Evolutionary conservation across 2,113 vertebrate genomes (phyloP).

Genomic region (Tachycineta bicolor): DNA sequence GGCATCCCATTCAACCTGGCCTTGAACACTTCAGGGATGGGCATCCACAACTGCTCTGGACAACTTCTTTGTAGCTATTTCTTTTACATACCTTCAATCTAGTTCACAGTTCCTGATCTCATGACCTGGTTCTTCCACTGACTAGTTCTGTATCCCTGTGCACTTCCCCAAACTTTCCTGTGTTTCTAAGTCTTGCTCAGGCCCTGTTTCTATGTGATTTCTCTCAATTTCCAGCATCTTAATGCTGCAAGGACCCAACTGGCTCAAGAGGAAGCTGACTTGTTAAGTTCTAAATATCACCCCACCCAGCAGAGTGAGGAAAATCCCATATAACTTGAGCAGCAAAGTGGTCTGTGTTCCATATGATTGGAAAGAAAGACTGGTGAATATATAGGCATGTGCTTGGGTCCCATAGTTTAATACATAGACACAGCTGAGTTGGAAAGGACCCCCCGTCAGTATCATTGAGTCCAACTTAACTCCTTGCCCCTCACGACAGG

Average conservation of each 20-base stretch:
- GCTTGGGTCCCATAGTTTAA: background rate
- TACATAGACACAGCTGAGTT: rapidly evolving
- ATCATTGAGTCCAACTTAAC: background rate
- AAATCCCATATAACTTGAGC: background rate
- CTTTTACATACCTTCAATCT: background rate
- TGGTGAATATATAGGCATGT: background rate
- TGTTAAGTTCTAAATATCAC: background rate
- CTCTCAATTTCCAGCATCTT: background rate
- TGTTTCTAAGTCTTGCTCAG: background rate
- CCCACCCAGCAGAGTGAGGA: background rate
- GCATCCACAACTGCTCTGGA: background rate
- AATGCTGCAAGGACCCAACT: background rate
- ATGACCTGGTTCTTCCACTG: background rate
- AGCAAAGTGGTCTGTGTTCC: background rate
- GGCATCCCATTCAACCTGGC: background rate
- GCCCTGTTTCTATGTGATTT: background rate
- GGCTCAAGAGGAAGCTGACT: background rate
- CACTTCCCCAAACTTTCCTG: rapidly evolving
- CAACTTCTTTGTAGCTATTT: background rate
- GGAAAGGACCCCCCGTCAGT: background rate
- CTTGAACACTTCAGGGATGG: background rate
- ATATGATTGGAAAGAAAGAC: background rate
- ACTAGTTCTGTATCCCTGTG: background rate
- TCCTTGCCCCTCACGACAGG: rapidly evolving
- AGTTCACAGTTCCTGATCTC: background rate